Conservation (phyloP, 2,888 invertebrate species). For the Himalopsyche kuldschensis region DNA sequence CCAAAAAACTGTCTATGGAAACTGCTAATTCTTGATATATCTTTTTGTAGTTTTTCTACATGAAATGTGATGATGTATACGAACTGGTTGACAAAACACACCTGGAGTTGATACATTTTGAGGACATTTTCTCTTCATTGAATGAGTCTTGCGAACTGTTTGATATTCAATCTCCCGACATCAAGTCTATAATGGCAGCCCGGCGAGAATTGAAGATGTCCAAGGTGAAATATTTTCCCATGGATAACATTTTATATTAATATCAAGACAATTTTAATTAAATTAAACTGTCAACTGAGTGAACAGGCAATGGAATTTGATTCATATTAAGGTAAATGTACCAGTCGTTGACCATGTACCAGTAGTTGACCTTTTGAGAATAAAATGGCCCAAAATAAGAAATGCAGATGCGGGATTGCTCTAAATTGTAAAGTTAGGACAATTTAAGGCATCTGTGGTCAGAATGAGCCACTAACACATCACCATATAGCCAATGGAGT, state of each 20-base stretch:
- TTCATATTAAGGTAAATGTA: too few relatives aligned
- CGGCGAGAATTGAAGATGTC: slow-evolving; percentile 74
- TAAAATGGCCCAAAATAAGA: too few relatives aligned
- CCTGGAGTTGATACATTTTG: slow-evolving; percentile 65
- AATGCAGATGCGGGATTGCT: too few relatives aligned
- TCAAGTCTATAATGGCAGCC: slow-evolving; percentile 72
- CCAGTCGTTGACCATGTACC: too few relatives aligned
- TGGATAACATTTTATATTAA: not conserved
- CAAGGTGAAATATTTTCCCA: slow-evolving; percentile 58
- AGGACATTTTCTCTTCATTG: slow-evolving; percentile 67
- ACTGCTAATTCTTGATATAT: not conserved
- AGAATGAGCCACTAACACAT: too few relatives aligned
- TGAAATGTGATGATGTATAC: slow-evolving; percentile 69
- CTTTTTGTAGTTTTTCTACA: slow-evolving; percentile 60
- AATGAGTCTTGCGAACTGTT: slow-evolving; percentile 79
- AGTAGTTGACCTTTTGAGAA: too few relatives aligned
- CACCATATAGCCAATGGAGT: too few relatives aligned
- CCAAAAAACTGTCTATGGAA: too few relatives aligned
- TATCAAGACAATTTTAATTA: not conserved
- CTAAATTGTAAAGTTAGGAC: too few relatives aligned
- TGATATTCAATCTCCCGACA: slow-evolving; percentile 84
- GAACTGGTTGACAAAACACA: slow-evolving; percentile 70
- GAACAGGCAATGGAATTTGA: too few relatives aligned
- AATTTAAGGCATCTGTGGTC: too few relatives aligned
- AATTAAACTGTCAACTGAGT: not conserved